Base-by-base conservation (phyloP, 2,888 invertebrate genomes). In the Rambutsinella grinnellia region DNA sequence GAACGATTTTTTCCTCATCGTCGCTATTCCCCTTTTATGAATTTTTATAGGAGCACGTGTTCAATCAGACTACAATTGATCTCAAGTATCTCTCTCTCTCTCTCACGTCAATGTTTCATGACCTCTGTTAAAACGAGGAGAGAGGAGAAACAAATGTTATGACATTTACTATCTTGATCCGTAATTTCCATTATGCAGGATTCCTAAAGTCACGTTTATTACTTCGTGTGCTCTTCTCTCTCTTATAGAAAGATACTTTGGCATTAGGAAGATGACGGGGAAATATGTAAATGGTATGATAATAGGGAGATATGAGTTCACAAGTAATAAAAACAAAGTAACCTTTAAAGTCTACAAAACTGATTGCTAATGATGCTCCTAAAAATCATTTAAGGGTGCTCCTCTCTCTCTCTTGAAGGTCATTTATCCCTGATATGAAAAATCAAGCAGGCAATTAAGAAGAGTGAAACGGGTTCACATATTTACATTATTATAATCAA, bases 31-130 rank as follows among this genome's bases (percentile, higher is more conserved):
- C n/a, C n/a, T n/a, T 8, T 36, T 36, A 36, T 36, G 36, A 36
- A 36, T 13, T 36, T 36, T 36, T 36, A 36, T 36, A 36, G 6
- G 6, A 66, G 28, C 71, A 71, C 63, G 63, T 71, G 71, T 63
- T 71, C 71, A 71, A 71, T 71, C 63, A 71, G 57, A 57, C 24
- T 47, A 56, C 28, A 62, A 63, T 71, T 63, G 63, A 63, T 71
- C 60, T 60, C 44, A 28, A 54, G 21, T 19, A 5, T 58, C 36
- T 36, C 6, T 5, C 36, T 36, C 36, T 36, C 36, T 13, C 13
- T 36, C 13, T 36, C 13, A 36, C n/a, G 36, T 8, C 6, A 36
- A 36, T 5, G 36, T 36, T 36, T 36, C n/a, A n/a, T n/a, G n/a
- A n/a, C n/a, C n/a, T n/a, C n/a, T n/a, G n/a, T 36, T 36, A 36